phyloP scores from a whole-genome alignment of 92 coral and sea anemone genomes.

The Epizoanthus illoricatus region DNA sequence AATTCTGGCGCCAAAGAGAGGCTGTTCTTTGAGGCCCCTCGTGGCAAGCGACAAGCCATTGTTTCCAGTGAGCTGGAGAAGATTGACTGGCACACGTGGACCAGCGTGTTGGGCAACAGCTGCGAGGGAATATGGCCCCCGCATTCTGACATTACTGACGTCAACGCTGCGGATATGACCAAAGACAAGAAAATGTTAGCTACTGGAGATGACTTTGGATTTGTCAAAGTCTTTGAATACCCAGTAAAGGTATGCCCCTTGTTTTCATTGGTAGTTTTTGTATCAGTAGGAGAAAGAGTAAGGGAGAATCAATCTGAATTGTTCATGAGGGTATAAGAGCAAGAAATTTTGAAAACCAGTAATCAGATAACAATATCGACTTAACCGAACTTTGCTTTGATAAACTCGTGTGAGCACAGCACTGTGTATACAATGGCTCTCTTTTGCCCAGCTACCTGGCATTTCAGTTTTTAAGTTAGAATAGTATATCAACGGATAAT shows the following conservation, averaged over 20 bases:
- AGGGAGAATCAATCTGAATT: no score
- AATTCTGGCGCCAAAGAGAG: conserved; percentile 98
- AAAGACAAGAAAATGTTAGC: conserved; percentile 86
- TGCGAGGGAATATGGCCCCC: conserved; percentile 98
- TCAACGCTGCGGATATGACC: conserved; percentile 85
- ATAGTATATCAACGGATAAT: not conserved
- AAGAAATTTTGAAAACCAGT: no score
- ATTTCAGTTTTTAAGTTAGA: not conserved
- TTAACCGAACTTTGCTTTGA: no score
- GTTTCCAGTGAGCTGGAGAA: conserved; percentile 71
- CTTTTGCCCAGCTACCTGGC: no score
- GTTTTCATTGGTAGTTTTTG: no score
- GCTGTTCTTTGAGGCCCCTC: conserved; percentile 96
- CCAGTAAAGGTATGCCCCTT: conserved; percentile 78
- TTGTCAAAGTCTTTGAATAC: conserved; percentile 91
- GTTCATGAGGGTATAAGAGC: no score
- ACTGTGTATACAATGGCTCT: no score
- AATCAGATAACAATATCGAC: no score
- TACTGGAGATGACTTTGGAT: conserved; percentile 98
- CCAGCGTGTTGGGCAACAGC: conserved; percentile 84
- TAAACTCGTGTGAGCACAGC: no score
- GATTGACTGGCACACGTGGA: conserved; percentile 96
- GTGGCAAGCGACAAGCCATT: conserved; percentile 92
- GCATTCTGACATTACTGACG: conserved; percentile 96
- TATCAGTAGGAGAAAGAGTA: no score